These are phyloP conservation scores for Chauna torquata DNA, from an alignment of 2,113 vertebrate species.

Conservation along the genomic window DNA sequence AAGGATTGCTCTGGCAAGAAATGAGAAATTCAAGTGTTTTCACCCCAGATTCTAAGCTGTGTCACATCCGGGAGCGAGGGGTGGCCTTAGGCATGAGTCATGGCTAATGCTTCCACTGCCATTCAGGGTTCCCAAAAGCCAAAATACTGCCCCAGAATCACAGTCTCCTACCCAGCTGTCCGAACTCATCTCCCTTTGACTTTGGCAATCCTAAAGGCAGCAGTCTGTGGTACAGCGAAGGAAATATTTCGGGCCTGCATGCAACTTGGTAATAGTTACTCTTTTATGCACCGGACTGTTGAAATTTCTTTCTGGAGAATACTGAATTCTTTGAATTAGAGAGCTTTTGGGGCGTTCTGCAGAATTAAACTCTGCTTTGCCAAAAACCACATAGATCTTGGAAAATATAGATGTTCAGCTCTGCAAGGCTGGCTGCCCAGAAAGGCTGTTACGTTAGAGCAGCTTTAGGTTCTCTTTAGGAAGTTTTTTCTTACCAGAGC, in stretches of 20 bases:
- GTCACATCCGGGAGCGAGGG: rapidly evolving
- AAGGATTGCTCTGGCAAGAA: not conserved
- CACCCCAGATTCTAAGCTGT: not conserved
- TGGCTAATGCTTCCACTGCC: not conserved
- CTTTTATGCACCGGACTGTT: not conserved
- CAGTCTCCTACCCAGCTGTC: not conserved
- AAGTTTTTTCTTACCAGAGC: not conserved
- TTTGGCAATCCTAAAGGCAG: not conserved
- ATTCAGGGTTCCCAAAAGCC: not conserved
- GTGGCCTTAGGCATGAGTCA: not conserved
- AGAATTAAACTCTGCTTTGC: not conserved
- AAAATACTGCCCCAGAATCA: not conserved
- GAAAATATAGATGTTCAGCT: not conserved
- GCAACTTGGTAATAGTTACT: not conserved
- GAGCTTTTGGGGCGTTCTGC: not conserved
- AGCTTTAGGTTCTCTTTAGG: not conserved
- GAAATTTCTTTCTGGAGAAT: not conserved
- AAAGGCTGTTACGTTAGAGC: not conserved
- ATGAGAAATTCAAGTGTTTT: not conserved
- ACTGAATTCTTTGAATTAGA: not conserved
- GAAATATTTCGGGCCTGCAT: not conserved
- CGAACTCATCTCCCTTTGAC: not conserved
- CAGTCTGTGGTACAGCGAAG: not conserved
- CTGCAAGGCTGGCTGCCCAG: not conserved
- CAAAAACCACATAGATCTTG: not conserved